Evolutionary conservation across 2,797 vertebrate species (phyloP).

Genomic region (Fundulus diaphanus): DNA sequence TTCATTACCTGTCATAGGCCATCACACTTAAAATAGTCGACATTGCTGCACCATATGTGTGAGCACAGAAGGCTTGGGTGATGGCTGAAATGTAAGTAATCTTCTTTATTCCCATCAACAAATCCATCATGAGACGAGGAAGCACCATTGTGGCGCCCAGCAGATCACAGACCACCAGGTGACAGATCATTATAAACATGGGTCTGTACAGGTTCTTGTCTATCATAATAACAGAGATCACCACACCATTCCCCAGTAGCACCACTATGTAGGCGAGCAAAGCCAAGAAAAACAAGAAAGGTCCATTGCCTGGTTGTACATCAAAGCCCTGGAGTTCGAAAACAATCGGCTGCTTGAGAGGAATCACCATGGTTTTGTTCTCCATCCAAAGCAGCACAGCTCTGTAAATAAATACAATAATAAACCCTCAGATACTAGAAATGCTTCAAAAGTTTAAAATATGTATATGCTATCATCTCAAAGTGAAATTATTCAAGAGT

Average conservation of each 20-base stretch:
- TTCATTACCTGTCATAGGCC: slow-evolving; percentile 68
- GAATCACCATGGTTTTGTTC: slow-evolving; percentile 34
- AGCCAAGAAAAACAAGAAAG: too few relatives aligned
- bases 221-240: too few relatives aligned
- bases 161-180: too few relatives aligned
- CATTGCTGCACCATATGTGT: slow-evolving; percentile 41
- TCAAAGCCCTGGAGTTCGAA: slow-evolving; percentile 67
- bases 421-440: background rate
- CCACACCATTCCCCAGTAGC: too few relatives aligned
- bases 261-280: too few relatives aligned
- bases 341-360: slow-evolving; percentile 60
- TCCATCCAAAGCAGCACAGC: slow-evolving; percentile 38
- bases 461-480: background rate
- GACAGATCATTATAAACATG: too few relatives aligned
- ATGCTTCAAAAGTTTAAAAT: background rate
- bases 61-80: slow-evolving; percentile 60
- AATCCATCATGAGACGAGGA: too few relatives aligned
- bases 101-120: too few relatives aligned
- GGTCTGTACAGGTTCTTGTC: too few relatives aligned
- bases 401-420: slow-evolving; percentile 16
- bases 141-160: too few relatives aligned
- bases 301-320: slow-evolving; percentile 35
- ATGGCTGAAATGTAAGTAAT: too few relatives aligned
- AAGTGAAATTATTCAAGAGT: background rate
- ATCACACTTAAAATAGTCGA: slow-evolving; percentile 60